Evolutionary conservation across 2,113 vertebrate species (phyloP).

Genomic region (Trematomus loennbergii): DNA sequence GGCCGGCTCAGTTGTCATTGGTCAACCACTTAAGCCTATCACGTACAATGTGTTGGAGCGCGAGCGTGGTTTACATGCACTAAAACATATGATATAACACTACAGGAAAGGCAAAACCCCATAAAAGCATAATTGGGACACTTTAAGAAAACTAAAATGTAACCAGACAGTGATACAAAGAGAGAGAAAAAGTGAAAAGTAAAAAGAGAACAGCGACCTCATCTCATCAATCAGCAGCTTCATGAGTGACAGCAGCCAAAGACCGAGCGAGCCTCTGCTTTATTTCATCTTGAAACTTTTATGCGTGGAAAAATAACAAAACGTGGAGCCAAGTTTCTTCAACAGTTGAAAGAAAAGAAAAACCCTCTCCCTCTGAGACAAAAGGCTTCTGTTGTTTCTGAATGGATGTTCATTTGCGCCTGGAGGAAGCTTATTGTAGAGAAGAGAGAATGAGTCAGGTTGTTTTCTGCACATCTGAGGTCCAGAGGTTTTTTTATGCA

Average conservation of each 20-base stretch:
- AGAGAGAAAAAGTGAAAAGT: not conserved
- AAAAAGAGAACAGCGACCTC: slow-evolving; percentile 14
- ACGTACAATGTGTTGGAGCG: too few species aligned
- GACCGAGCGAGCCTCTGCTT: slow-evolving; percentile 62
- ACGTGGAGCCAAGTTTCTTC: slow-evolving; percentile 66
- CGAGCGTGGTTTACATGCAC: too few species aligned
- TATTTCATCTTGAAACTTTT: slow-evolving; percentile 81
- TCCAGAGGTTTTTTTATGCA: slow-evolving; percentile 47
- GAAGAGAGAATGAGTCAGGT: slow-evolving; percentile 56
- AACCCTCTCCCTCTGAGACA: slow-evolving; percentile 63
- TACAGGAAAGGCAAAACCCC: too few species aligned
- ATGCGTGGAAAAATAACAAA: slow-evolving; percentile 78
- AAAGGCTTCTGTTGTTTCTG: slow-evolving; percentile 82
- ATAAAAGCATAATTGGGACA: too few species aligned
- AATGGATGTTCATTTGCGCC: slow-evolving; percentile 75
- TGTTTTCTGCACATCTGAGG: slow-evolving; percentile 62
- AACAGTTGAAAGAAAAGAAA: slow-evolving; percentile 21
- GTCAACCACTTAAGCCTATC: too few species aligned
- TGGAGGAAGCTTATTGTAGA: slow-evolving; percentile 70
- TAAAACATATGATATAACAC: too few species aligned
- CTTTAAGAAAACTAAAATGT: too few species aligned
- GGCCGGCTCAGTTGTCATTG: too few species aligned
- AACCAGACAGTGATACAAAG: too few species aligned
- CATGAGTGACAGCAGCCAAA: slow-evolving; percentile 65
- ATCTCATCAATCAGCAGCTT: slow-evolving; percentile 45